A percentile compares a stretch with the other conserved stretches of the same genome.
These are phyloP conservation scores for Apogon talboti DNA, from an alignment of 2,797 vertebrate genomes.

Conservation along the genomic window DNA sequence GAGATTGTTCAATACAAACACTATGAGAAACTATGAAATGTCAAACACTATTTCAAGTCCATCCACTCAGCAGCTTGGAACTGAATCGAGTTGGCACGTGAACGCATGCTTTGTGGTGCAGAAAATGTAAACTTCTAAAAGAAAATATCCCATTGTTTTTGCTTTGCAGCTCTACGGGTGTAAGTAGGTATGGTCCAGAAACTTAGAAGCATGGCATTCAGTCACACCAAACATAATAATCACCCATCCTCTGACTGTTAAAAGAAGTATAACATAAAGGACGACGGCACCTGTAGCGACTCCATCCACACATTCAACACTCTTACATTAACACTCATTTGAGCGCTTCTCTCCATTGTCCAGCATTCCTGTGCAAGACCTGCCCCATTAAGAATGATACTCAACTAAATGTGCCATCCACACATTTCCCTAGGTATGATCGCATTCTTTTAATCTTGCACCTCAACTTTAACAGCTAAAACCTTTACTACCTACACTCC, in stretches of 20 bases:
- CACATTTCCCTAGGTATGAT: neutral
- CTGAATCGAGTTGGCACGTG: conserved; percentile 49
- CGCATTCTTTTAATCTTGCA: conserved; percentile 12
- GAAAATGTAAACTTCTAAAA: conserved; percentile 64
- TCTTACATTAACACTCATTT: neutral
- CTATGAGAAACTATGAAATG: conserved; percentile 7
- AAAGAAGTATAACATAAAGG: conserved; percentile 9
- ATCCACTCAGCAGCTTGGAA: conserved; percentile 36
- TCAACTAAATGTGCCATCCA: neutral
- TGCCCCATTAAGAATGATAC: conserved; percentile 55
- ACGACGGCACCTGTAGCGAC: neutral
- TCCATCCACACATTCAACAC: conserved; percentile 37
- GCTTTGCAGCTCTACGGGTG: conserved; percentile 21
- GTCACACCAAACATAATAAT: neutral
- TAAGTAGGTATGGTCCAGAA: neutral
- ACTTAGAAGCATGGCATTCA: conserved; percentile 10
- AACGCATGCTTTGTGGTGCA: conserved; percentile 36
- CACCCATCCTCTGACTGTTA: neutral
- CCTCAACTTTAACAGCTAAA: conserved; percentile 24
- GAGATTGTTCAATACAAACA: conserved; percentile 50
- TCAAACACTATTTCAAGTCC: conserved; percentile 34
- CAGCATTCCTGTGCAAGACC: conserved; percentile 66
- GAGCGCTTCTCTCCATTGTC: conserved; percentile 4
- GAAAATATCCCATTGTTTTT: conserved; percentile 13
- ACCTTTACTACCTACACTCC: conserved; percentile 38